These are phyloP conservation scores for Craterocephalus amniculus DNA, from an alignment of 2,797 vertebrate genomes.

Conservation along the genomic window DNA sequence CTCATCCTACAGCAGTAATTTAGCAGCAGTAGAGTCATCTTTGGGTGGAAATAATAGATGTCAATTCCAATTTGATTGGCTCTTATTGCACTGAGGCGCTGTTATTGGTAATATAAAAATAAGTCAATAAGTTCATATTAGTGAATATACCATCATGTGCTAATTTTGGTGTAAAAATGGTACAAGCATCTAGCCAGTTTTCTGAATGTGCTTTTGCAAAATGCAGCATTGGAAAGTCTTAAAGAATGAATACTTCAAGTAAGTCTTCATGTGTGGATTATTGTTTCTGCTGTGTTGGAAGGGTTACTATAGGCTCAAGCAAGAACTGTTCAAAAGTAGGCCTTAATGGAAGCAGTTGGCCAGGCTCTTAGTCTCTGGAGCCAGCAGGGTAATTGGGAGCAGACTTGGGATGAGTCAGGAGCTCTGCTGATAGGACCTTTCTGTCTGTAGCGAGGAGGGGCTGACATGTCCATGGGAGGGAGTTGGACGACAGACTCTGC, in stretches of 20 bases:
- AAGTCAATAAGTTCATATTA: background rate
- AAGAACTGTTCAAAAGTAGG: conserved; percentile 48
- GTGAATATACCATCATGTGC: background rate
- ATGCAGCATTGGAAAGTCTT: background rate
- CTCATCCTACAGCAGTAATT: background rate
- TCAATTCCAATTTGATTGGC: background rate
- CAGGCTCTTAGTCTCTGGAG: conserved; percentile 41
- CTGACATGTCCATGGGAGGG: conserved; percentile 48
- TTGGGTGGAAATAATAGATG: background rate
- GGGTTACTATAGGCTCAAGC: conserved; percentile 36
- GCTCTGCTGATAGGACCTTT: conserved; percentile 57
- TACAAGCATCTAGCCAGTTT: background rate
- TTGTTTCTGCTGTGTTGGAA: conserved; percentile 32
- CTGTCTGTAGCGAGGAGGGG: conserved; percentile 53
- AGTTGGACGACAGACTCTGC: conserved; percentile 55
- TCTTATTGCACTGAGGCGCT: background rate
- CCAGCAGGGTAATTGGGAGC: conserved; percentile 79
- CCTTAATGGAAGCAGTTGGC: conserved; percentile 59
- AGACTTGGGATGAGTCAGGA: conserved; percentile 75
- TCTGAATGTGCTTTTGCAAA: background rate
- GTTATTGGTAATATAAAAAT: background rate
- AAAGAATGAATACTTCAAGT: background rate
- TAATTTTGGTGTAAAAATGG: background rate
- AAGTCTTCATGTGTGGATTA: conserved; percentile 25
- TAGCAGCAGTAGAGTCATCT: background rate